A percentile compares a stretch with the other conserved stretches of the same genome.
Evolutionary conservation across 1,140 invertebrate species (phyloP).

Genomic region (Triops longicaudatus): DNA sequence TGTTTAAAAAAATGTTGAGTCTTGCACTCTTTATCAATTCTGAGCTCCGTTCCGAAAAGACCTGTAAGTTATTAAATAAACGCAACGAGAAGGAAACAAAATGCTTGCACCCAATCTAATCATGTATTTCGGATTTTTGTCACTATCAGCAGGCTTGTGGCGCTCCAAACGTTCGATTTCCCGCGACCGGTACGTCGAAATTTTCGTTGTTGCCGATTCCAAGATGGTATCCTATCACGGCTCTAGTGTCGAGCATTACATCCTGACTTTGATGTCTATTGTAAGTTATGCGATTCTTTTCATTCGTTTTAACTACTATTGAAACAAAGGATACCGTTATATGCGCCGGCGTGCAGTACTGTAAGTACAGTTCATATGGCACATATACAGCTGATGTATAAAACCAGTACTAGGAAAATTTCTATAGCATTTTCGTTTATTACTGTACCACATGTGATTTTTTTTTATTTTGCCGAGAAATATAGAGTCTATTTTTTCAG

Average conservation of each 20-base stretch:
- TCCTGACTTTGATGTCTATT: slow-evolving; percentile 70
- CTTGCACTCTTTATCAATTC: too few species aligned
- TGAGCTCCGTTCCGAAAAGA: too few species aligned
- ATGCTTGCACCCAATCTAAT: too few species aligned
- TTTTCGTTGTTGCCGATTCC: slow-evolving; percentile 67
- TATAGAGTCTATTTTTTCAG: background rate
- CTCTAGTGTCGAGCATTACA: slow-evolving; percentile 53
- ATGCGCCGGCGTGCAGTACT: background rate
- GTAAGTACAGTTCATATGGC: background rate
- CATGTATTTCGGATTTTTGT: background rate
- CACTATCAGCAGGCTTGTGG: slow-evolving; percentile 11
- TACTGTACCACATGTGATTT: too few species aligned
- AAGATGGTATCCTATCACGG: slow-evolving; percentile 69
- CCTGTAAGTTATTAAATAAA: too few species aligned
- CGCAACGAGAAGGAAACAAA: too few species aligned
- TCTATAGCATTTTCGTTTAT: too few species aligned
- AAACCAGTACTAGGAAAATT: too few species aligned
- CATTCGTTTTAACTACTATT: background rate
- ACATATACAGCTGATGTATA: too few species aligned
- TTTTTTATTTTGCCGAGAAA: too few species aligned
- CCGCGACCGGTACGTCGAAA: slow-evolving; percentile 62
- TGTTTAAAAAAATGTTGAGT: too few species aligned
- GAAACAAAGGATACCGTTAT: background rate
- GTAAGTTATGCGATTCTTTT: slow-evolving; percentile 42
- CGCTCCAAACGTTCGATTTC: slow-evolving; percentile 36